Evolutionary conservation across 2,797 vertebrate species (phyloP).

Genomic region (Pantherophis vulpinus): DNA sequence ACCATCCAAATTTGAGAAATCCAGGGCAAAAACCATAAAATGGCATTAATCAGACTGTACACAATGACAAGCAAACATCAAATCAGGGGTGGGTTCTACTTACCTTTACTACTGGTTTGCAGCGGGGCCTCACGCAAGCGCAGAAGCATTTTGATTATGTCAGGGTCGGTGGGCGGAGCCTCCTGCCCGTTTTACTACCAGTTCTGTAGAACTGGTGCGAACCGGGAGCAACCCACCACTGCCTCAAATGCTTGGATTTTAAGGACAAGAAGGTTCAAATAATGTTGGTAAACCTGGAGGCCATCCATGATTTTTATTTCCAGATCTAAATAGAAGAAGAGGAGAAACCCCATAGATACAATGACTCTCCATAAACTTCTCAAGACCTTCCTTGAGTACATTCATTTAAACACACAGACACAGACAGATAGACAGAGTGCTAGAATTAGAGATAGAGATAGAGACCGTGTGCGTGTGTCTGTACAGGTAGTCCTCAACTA

Average conservation of each 20-base stretch:
- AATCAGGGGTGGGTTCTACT: no score
- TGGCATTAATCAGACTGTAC: constrained; percentile 46
- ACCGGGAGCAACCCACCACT: no score
- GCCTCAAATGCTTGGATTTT: constrained; percentile 9
- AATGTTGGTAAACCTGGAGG: constrained; percentile 49
- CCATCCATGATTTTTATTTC: constrained; percentile 41
- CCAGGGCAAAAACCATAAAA: constrained; percentile 42
- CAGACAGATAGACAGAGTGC: accelerated
- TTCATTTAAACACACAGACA: no score
- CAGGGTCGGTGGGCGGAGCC: no score
- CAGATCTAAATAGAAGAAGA: constrained; percentile 40
- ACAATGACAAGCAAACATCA: constrained; percentile 37
- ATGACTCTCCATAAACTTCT: background rate
- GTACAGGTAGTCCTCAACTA: no score
- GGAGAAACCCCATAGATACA: background rate
- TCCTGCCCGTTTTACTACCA: no score
- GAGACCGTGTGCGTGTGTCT: no score
- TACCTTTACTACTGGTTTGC: no score
- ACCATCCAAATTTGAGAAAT: background rate
- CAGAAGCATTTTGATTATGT: no score
- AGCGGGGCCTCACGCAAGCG: no score
- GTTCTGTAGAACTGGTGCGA: no score
- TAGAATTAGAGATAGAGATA: no score
- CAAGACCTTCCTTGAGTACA: background rate
- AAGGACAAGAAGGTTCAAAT: constrained; percentile 58